Evolutionary conservation across 1,140 invertebrate genomes (phyloP).

Genomic region (Metaphire vulgaris): DNA sequence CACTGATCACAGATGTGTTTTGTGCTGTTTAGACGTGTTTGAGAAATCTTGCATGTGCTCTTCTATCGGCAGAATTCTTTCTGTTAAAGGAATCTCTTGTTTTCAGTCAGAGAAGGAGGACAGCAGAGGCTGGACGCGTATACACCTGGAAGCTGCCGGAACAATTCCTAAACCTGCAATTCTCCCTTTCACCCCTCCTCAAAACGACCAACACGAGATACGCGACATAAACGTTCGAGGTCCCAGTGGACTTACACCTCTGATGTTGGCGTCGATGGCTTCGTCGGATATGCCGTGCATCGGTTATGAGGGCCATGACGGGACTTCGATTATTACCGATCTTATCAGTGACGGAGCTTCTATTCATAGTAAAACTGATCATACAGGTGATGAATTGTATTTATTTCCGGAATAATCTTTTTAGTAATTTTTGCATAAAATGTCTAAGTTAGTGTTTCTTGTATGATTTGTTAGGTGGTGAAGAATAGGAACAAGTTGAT

Average conservation of each 20-base stretch:
- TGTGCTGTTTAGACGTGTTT: too few relatives aligned
- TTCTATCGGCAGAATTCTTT: too few relatives aligned
- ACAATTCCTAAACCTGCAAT: slow-evolving; percentile 60
- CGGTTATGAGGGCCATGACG: slow-evolving; percentile 74
- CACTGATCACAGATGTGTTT: too few relatives aligned
- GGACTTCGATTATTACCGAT: slow-evolving; percentile 80
- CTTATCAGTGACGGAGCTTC: slow-evolving; percentile 84
- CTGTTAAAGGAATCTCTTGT: not conserved
- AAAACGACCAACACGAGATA: slow-evolving; percentile 45
- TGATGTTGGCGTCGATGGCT: slow-evolving; percentile 88
- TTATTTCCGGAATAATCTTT: too few relatives aligned
- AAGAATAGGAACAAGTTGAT: too few relatives aligned
- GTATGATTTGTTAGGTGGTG: too few relatives aligned
- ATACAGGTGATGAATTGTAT: slow-evolving; percentile 75
- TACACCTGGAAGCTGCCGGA: slow-evolving; percentile 82
- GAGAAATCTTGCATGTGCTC: too few relatives aligned
- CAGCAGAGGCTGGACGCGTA: slow-evolving; percentile 79
- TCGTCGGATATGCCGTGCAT: slow-evolving; percentile 59
- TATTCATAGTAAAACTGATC: slow-evolving; percentile 83
- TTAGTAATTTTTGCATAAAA: too few relatives aligned
- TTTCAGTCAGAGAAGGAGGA: slow-evolving; percentile 53
- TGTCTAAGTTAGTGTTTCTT: too few relatives aligned
- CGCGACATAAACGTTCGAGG: slow-evolving; percentile 40
- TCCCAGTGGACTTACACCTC: slow-evolving; percentile 74
- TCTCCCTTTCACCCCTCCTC: slow-evolving; percentile 63